Evolutionary conservation across 2,797 vertebrate species (phyloP).

Genomic region (Bufotes viridis): DNA sequence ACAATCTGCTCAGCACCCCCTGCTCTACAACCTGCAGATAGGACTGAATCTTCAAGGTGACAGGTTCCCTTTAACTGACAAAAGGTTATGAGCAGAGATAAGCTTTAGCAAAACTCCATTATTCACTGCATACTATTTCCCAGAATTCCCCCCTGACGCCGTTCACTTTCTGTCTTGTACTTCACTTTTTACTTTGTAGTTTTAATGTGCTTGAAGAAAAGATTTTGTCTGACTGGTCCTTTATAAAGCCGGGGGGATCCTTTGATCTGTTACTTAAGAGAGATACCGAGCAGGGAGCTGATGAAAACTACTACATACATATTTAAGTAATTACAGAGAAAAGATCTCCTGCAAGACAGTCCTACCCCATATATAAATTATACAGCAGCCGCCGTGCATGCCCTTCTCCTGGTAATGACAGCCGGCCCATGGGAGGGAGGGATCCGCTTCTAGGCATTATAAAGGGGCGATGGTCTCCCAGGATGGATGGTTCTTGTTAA

Average conservation of each 20-base stretch:
- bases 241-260: slow-evolving; percentile 18
- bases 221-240: slow-evolving; percentile 15
- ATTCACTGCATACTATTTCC: not conserved
- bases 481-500: not conserved
- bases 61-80: not conserved
- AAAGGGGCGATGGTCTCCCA: not conserved
- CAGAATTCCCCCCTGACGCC: not conserved
- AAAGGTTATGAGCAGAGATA: not conserved
- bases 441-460: not conserved
- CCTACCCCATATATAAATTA: not conserved
- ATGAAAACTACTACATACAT: slow-evolving; percentile 16
- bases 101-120: not conserved
- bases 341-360: not conserved
- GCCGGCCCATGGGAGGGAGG: not conserved
- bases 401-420: not conserved
- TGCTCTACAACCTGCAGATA: too few species aligned
- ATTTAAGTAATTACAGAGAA: slow-evolving; percentile 7
- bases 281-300: not conserved
- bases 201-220: slow-evolving; percentile 13
- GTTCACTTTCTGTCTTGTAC: not conserved
- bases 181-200: slow-evolving; percentile 16
- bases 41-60: not conserved
- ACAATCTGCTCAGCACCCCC: too few species aligned
- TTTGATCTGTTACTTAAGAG: slow-evolving; percentile 27
- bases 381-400: not conserved